Conservation (phyloP, 2,888 invertebrate species). For the Melipona bicolor region DNA sequence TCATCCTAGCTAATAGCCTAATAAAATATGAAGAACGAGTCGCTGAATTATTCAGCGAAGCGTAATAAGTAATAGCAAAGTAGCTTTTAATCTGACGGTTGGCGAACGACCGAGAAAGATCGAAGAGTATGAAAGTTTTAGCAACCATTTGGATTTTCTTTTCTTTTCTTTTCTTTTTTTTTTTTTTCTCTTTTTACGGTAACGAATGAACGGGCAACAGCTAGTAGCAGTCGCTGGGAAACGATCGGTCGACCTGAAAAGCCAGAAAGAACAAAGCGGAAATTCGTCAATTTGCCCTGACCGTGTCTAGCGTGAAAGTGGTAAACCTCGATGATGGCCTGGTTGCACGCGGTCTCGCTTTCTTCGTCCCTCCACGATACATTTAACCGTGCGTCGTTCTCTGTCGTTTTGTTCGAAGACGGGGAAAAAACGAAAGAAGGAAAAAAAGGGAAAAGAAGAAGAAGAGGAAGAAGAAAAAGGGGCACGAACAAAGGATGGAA, state of each 20-base stretch:
- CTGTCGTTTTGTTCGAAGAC: constrained; percentile 22
- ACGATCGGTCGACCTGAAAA: too few species aligned
- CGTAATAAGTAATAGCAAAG: background rate
- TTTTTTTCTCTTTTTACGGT: too few species aligned
- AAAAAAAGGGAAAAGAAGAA: too few species aligned
- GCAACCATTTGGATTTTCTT: too few species aligned
- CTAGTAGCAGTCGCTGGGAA: too few species aligned
- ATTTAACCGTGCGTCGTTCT: constrained; percentile 48
- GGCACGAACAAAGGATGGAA: constrained; percentile 40
- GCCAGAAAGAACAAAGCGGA: background rate
- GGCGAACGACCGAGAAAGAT: too few species aligned
- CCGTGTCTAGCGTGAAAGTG: constrained; percentile 37
- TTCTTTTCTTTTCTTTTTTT: background rate
- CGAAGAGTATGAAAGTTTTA: too few species aligned
- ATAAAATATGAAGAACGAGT: background rate
- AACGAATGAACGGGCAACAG: too few species aligned
- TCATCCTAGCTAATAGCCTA: background rate
- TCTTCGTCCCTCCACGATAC: constrained; percentile 54
- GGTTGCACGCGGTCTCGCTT: constrained; percentile 47
- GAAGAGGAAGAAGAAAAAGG: background rate
- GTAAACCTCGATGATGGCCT: constrained; percentile 53
- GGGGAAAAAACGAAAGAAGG: constrained; percentile 4
- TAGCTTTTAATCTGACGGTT: background rate
- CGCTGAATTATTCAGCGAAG: background rate
- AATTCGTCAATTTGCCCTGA: constrained; percentile 57